A percentile compares a stretch with the other conserved stretches of the same genome.
Evolutionary conservation across 2,113 vertebrate genomes (phyloP).

Genomic region (Plotosus lineatus): DNA sequence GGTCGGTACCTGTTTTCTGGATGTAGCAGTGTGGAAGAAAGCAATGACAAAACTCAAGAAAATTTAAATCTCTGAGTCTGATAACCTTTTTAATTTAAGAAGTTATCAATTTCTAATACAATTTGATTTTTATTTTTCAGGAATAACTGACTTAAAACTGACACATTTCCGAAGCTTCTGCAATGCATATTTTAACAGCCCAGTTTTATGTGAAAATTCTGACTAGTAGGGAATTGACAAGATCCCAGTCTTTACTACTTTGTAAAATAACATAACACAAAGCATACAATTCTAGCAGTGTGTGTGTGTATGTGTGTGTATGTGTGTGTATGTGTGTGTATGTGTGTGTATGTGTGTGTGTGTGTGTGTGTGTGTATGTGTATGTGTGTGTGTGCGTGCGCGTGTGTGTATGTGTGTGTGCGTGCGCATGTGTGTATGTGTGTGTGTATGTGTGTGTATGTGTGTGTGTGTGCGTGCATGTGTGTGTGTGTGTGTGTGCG

Average conservation of each 20-base stretch:
- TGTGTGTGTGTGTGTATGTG: too few relatives aligned
- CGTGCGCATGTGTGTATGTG: too few relatives aligned
- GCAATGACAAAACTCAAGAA: background rate
- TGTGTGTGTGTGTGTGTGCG: too few relatives aligned
- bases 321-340: too few relatives aligned
- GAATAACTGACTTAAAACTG: background rate
- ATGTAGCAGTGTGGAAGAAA: conserved; percentile 5
- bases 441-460: too few relatives aligned
- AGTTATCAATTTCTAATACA: background rate
- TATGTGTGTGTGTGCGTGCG: too few relatives aligned
- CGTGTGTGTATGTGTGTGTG: too few relatives aligned
- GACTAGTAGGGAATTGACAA: background rate
- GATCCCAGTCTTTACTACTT: background rate
- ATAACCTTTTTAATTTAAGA: conserved; percentile 7
- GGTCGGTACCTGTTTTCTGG: conserved; percentile 26
- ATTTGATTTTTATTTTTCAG: background rate
- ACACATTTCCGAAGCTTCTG: background rate
- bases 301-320: too few relatives aligned
- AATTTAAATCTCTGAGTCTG: background rate
- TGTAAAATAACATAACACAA: background rate
- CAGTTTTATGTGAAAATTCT: background rate
- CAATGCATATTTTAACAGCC: background rate
- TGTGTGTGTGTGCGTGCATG: too few relatives aligned
- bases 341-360: too few relatives aligned
- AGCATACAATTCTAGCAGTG: background rate